These are phyloP conservation scores for Colinus virginianus DNA, from an alignment of 2,113 vertebrate species.

Conservation along the genomic window DNA sequence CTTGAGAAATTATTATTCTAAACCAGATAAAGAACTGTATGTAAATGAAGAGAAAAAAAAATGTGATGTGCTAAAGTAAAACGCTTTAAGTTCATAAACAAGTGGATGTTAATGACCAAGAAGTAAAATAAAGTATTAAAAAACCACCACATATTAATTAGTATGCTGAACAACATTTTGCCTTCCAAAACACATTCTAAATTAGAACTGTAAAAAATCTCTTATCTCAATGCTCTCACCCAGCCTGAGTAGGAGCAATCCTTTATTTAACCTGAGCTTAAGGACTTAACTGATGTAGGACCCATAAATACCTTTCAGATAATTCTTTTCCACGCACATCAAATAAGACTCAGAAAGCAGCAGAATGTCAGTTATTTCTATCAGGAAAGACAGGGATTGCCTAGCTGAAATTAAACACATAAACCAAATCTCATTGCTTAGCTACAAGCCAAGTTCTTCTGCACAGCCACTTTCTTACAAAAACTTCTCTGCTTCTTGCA, in stretches of 20 bases:
- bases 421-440: neutral
- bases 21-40: neutral
- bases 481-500: neutral
- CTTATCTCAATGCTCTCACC: neutral
- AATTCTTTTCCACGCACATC: neutral
- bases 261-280: neutral
- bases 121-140: neutral
- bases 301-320: neutral
- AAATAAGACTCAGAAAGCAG: neutral
- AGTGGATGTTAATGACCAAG: neutral
- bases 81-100: neutral
- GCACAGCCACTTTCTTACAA: accelerated
- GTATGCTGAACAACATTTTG: neutral
- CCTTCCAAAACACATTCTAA: neutral
- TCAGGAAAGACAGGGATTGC: neutral
- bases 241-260: neutral
- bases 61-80: neutral
- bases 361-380: neutral
- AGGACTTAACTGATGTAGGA: neutral
- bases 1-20: neutral
- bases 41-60: neutral
- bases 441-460: neutral
- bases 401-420: conserved; percentile 4
- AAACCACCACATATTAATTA: neutral
- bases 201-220: neutral